Percentiles rank a stretch among this genome's conserved stretches.
Conservation (phyloP, 1,140 invertebrate genomes). For the Scaptodrosophila lebanonensis region DNA sequence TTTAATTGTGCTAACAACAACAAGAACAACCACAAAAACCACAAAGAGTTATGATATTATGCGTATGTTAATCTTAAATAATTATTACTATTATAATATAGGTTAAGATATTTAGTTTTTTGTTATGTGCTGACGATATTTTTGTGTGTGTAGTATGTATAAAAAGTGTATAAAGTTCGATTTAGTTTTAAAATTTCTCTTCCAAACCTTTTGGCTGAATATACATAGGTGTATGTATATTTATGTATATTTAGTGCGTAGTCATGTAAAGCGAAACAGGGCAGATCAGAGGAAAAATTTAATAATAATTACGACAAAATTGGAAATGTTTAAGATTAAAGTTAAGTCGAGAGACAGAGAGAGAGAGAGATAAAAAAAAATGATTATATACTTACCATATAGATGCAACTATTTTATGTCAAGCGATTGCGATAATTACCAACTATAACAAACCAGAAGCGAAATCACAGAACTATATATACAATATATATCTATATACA, state of each 20-base stretch:
- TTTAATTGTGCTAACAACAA: not conserved
- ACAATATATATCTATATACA: conserved; percentile 72
- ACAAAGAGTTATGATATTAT: conserved; percentile 1
- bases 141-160: conserved; percentile 47
- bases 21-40: no score
- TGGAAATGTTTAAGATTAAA: conserved; percentile 23
- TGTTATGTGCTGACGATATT: no score
- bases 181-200: conserved; percentile 39
- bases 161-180: conserved; percentile 64
- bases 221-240: conserved; percentile 29
- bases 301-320: no score
- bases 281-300: conserved; percentile 17
- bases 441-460: conserved; percentile 29
- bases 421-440: conserved; percentile 11
- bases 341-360: conserved; percentile 28
- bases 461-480: conserved; percentile 50
- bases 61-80: conserved; percentile 2
- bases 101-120: conserved; percentile 24
- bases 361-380: conserved; percentile 40
- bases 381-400: conserved; percentile 36
- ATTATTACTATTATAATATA: conserved; percentile 28
- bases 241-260: conserved; percentile 32
- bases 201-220: conserved; percentile 48
- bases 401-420: conserved; percentile 54
- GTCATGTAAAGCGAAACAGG: conserved; percentile 45